Percentiles rank a stretch among this genome's conserved stretches.
Evolutionary conservation across 1,140 invertebrate species (phyloP).

Genomic region (Drosophila lacertosa): DNA sequence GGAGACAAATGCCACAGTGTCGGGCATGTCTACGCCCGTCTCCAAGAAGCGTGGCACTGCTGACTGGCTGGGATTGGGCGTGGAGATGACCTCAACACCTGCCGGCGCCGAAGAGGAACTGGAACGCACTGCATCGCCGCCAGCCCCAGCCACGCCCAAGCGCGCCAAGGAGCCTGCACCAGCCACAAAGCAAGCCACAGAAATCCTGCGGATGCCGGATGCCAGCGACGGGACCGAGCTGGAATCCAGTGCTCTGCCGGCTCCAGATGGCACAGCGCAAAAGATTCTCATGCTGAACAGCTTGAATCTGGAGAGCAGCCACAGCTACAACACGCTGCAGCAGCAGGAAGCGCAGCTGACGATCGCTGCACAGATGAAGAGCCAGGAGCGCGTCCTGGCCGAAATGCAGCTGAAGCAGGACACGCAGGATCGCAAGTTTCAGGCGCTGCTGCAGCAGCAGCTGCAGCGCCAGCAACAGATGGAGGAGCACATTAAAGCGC

Average conservation of each 20-base stretch:
- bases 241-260: conserved; percentile 5
- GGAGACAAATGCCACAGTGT: conserved; percentile 58
- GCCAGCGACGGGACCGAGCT: conserved; percentile 21
- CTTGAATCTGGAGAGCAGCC: conserved; percentile 82
- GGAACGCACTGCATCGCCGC: conserved; percentile 36
- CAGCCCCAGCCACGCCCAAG: conserved; percentile 1
- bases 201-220: conserved; percentile 43
- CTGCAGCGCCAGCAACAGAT: conserved; percentile 85
- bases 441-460: conserved; percentile 84
- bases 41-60: conserved; percentile 65
- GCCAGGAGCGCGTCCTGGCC: conserved; percentile 84
- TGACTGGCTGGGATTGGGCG: conserved; percentile 73
- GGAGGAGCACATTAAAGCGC: conserved; percentile 84
- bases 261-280: conserved; percentile 37
- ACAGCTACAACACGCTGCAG: conserved; percentile 83
- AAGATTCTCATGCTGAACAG: conserved; percentile 68
- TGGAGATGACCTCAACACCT: conserved; percentile 35
- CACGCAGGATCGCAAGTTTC: conserved; percentile 85
- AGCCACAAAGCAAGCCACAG: not conserved
- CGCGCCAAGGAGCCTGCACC: conserved; percentile 1
- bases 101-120: conserved; percentile 23
- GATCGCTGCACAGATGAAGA: conserved; percentile 85
- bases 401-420: conserved; percentile 85
- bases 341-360: conserved; percentile 85
- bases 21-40: conserved; percentile 71